A percentile compares a stretch with the other conserved stretches of the same genome.
These are phyloP conservation scores for Brachionus rubens DNA, from an alignment of 1,140 invertebrate species.

Conservation along the genomic window DNA sequence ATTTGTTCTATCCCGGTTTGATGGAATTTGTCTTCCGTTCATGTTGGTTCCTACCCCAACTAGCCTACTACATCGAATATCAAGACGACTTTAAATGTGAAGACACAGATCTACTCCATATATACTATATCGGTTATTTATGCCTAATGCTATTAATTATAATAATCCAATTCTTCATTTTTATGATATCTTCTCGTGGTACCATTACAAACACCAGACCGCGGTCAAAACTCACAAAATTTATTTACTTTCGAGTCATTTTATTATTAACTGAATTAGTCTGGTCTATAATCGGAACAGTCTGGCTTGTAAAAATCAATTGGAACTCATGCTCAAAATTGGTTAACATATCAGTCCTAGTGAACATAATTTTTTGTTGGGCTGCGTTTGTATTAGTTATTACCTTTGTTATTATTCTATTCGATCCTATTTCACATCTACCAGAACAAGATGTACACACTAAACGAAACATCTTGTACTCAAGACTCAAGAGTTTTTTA, in stretches of 20 bases:
- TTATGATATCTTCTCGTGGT: not conserved
- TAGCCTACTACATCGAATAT: constrained; percentile 24
- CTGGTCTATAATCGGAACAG: constrained; percentile 9
- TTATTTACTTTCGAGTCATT: not conserved
- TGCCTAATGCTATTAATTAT: not conserved
- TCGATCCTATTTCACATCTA: constrained; percentile 33
- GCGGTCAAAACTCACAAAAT: not conserved
- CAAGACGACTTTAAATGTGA: constrained; percentile 18
- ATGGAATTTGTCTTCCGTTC: not conserved
- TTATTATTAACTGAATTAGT: not conserved
- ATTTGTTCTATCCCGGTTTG: constrained; percentile 34
- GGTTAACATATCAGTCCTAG: not conserved
- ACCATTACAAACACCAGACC: constrained; percentile 27
- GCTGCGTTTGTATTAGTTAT: not conserved
- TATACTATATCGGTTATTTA: constrained; percentile 32
- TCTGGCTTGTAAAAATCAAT: constrained; percentile 9
- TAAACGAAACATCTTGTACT: constrained; percentile 11
- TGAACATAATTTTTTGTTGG: constrained; percentile 24
- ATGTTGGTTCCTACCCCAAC: constrained; percentile 6
- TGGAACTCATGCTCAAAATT: constrained; percentile 16
- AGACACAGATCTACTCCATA: constrained; percentile 11
- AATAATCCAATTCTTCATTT: constrained; percentile 2
- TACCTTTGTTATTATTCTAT: not conserved
- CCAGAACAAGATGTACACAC: constrained; percentile 10
- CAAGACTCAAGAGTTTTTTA: constrained; percentile 1